Percentiles rank a stretch among this genome's conserved stretches.
Evolutionary conservation across 2,113 vertebrate species (phyloP).

Genomic region (Corythaeola cristata): DNA sequence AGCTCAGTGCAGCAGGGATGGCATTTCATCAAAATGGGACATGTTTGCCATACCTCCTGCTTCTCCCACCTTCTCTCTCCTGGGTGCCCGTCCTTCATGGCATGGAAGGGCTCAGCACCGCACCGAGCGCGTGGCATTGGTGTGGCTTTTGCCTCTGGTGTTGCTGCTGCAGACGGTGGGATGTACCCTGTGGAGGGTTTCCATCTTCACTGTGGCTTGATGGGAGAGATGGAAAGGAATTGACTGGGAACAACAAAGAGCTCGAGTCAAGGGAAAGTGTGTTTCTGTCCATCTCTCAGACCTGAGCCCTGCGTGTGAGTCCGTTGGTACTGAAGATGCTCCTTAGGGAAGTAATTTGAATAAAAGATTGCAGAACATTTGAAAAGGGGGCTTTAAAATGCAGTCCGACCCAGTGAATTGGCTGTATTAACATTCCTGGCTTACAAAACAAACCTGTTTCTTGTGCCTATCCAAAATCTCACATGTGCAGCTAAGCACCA

Average conservation of each 20-base stretch:
- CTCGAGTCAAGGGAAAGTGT: background rate
- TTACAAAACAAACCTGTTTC: background rate
- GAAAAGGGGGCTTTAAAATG: background rate
- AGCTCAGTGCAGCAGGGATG: background rate
- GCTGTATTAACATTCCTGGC: background rate
- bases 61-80: background rate
- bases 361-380: background rate
- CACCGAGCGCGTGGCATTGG: fast-evolving
- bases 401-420: background rate
- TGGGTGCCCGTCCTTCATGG: background rate
- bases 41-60: background rate
- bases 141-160: background rate
- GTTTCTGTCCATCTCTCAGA: background rate
- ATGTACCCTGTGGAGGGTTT: background rate
- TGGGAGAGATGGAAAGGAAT: background rate
- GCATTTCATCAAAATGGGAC: background rate
- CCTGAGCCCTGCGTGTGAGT: background rate
- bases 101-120: background rate
- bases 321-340: background rate
- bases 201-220: background rate
- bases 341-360: background rate
- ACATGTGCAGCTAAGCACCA: background rate
- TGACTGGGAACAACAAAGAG: background rate
- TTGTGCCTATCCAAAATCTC: background rate
- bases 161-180: background rate